Evolutionary conservation across 2,797 vertebrate species (phyloP).

Genomic region (Pagetopsis macropterus): DNA sequence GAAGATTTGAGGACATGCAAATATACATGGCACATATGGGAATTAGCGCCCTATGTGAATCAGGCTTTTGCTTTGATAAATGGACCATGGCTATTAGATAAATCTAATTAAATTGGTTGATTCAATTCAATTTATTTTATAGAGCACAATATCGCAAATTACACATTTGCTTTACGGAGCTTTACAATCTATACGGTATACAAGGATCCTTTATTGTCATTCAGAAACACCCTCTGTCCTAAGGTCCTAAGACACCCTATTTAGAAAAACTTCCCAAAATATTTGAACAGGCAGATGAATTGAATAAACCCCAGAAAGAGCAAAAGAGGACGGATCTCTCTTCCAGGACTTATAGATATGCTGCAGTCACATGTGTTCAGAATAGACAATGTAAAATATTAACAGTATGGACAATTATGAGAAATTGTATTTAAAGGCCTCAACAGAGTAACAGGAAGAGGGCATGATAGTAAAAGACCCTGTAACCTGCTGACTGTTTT

Average conservation of each 20-base stretch:
- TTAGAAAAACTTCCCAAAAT: too few relatives aligned
- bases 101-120: constrained; percentile 21
- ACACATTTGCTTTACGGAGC: not conserved
- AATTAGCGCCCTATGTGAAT: constrained; percentile 23
- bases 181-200: not conserved
- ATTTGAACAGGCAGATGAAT: too few relatives aligned
- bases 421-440: not conserved
- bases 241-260: not conserved
- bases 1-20: constrained; percentile 40
- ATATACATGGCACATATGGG: constrained; percentile 15
- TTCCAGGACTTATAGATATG: not conserved
- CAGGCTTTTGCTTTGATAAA: constrained; percentile 17
- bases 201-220: too few relatives aligned
- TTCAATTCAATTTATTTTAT: not conserved
- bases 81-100: constrained; percentile 2
- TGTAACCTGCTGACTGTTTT: not conserved
- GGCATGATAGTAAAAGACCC: not conserved
- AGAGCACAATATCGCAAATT: not conserved
- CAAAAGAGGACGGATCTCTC: not conserved
- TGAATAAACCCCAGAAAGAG: not conserved
- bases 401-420: not conserved
- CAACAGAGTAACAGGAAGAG: not conserved
- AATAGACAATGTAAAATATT: not conserved
- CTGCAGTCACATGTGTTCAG: not conserved
- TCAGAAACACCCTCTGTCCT: not conserved